These are phyloP conservation scores for Amphiprion percula DNA, from an alignment of 2,113 vertebrate species.

Conservation along the genomic window DNA sequence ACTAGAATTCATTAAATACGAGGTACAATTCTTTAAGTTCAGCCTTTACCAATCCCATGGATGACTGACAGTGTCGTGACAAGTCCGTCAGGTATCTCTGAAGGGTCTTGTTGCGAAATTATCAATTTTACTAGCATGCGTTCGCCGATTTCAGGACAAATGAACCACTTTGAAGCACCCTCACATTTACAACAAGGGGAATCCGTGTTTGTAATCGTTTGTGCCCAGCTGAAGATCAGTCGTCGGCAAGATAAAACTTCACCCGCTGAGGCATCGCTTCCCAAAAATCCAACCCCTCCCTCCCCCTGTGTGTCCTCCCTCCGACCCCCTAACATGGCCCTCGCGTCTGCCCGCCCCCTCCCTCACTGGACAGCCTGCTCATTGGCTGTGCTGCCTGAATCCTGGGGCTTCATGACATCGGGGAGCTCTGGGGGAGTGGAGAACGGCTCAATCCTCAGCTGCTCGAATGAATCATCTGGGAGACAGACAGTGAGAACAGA, in stretches of 20 bases:
- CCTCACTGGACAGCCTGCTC: constrained; percentile 93
- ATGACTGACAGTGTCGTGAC: constrained; percentile 78
- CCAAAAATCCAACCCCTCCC: constrained; percentile 56
- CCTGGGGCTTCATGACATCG: constrained; percentile 95
- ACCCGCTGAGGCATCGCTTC: constrained; percentile 52
- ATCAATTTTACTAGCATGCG: constrained; percentile 72
- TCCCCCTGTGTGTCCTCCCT: constrained; percentile 35
- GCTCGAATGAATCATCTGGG: constrained; percentile 91
- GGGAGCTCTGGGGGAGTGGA: constrained; percentile 94
- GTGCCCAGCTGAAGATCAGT: constrained; percentile 59
- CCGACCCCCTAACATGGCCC: constrained; percentile 30
- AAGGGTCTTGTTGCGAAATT: constrained; percentile 71
- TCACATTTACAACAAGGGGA: constrained; percentile 58
- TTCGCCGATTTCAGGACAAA: constrained; percentile 68
- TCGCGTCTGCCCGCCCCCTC: constrained; percentile 15
- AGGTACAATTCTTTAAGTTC: constrained; percentile 74
- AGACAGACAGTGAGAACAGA: neutral
- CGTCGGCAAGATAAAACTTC: constrained; percentile 44
- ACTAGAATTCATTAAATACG: constrained; percentile 81
- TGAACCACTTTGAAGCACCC: constrained; percentile 55
- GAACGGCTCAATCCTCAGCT: constrained; percentile 90
- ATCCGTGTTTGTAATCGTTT: constrained; percentile 59
- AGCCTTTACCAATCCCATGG: constrained; percentile 66
- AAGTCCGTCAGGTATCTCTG: constrained; percentile 70
- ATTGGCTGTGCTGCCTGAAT: constrained; percentile 91